phyloP scores from a whole-genome alignment of 53 echinoderm and acorn worm genomes.

The Henricia sp. region DNA sequence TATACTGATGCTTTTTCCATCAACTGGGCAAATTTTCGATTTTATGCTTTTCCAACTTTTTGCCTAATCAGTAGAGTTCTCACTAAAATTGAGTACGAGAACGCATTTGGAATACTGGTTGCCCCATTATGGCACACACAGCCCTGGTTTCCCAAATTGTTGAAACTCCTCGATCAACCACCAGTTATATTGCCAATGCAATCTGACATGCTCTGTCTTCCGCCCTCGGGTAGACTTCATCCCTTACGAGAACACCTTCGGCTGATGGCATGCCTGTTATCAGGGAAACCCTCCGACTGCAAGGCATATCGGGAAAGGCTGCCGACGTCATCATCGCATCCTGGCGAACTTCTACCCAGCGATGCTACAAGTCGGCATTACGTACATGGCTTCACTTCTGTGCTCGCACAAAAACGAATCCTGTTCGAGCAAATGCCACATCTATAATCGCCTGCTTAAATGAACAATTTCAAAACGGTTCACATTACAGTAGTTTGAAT shows the following conservation, averaged over 20 bases:
- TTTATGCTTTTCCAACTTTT: conserved; percentile 38
- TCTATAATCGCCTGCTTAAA: neutral
- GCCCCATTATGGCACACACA: conserved; percentile 18
- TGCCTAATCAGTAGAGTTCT: conserved; percentile 17
- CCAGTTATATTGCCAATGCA: neutral
- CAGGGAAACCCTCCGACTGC: conserved; percentile 28
- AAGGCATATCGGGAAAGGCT: conserved; percentile 25
- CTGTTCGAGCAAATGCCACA: neutral
- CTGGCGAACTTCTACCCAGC: conserved; percentile 19
- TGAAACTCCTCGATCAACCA: neutral
- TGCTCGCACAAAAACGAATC: conserved; percentile 15
- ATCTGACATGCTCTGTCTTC: neutral
- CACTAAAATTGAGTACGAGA: neutral
- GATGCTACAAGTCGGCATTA: neutral
- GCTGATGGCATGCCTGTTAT: conserved; percentile 16
- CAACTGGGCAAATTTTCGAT: conserved; percentile 30
- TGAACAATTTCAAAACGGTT: neutral
- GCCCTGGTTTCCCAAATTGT: conserved; percentile 7
- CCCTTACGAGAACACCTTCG: neutral
- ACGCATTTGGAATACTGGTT: neutral
- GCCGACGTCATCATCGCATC: conserved; percentile 26
- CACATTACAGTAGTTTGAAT: conserved; percentile 12
- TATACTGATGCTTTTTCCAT: conserved; percentile 51
- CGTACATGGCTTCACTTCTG: conserved; percentile 17
- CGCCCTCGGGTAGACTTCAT: conserved; percentile 2